Evolutionary conservation across 2,888 invertebrate genomes (phyloP), one percentile per base, ranked within the genome.

Genomic region (Bhutanitis thaidina): DNA sequence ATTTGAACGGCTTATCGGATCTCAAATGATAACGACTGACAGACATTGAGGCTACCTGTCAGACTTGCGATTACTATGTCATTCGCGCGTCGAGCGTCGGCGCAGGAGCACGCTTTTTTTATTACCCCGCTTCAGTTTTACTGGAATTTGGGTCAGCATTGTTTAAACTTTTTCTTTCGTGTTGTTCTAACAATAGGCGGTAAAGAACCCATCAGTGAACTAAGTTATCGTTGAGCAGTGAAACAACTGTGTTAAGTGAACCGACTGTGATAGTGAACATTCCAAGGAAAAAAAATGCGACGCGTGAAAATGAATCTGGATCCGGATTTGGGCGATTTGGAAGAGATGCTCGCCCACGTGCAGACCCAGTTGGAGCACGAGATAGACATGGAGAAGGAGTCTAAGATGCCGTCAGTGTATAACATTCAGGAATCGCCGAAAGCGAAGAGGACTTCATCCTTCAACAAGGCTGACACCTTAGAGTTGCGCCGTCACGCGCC

Each of bases 281-380:
- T 32, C 38, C 38, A 7, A 34, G 30, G n/a, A n/a, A n/a, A 30
- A 41, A 55, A 55, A 59, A 87, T 87, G 88, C 77, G 88, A 44
- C 79, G 86, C 4, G 64, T 69, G 32, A 87, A 83, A 57, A 63
- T 86, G 62, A 83, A 74, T 29, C 58, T 85, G 8, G 82, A 86
- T 56, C 89, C 89, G 1, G 89, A 90, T 58, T 57, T 90, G 37
- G 88, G 87, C 0, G 90, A 90, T 48, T 54, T 90, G 8, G 90
- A 90, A 52, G 88, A 90, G 56, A 90, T 90, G 90, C 63, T 90
- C 14, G 89, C 89, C 0, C 80, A 84, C 57, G 90, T 90, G 1
- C 90, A 90, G 50, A 82, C 74, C 0, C 89, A 90, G 52, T 56
- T 90, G 5, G 89, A 90, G 57, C 74, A 86, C 47, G 90, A 90